phyloP scores from a whole-genome alignment of 2,888 invertebrate species.

The Epiblema foenella region DNA sequence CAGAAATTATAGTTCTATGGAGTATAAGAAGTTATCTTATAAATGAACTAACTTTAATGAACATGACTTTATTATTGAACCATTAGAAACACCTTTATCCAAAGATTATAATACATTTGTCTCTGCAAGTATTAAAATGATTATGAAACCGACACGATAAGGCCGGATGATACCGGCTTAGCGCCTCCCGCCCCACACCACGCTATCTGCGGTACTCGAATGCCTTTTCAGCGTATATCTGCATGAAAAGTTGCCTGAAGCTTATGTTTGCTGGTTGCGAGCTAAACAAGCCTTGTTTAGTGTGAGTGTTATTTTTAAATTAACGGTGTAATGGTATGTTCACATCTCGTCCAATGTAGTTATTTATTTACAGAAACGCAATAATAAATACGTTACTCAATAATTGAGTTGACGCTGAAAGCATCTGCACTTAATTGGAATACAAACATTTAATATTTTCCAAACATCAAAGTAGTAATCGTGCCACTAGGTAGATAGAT shows the following conservation, averaged over 20 bases:
- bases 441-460: no score
- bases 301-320: constrained; percentile 5
- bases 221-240: constrained; percentile 74
- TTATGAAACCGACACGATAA: constrained; percentile 74
- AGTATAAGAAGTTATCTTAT: no score
- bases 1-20: no score
- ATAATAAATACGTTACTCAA: background rate
- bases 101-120: background rate
- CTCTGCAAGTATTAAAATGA: constrained; percentile 75
- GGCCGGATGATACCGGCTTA: constrained; percentile 53
- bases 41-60: no score
- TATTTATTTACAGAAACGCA: background rate
- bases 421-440: background rate
- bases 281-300: constrained; percentile 33
- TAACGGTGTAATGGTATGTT: background rate
- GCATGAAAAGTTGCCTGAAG: constrained; percentile 73
- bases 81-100: no score
- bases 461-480: background rate
- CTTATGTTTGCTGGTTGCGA: constrained; percentile 58
- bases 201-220: constrained; percentile 73
- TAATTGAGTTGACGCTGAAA: background rate
- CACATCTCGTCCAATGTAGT: background rate
- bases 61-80: no score
- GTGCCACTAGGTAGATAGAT: constrained; percentile 17
- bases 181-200: constrained; percentile 52